Conservation (phyloP, 2,888 invertebrate genomes). For the Nomada hirtipes region DNA sequence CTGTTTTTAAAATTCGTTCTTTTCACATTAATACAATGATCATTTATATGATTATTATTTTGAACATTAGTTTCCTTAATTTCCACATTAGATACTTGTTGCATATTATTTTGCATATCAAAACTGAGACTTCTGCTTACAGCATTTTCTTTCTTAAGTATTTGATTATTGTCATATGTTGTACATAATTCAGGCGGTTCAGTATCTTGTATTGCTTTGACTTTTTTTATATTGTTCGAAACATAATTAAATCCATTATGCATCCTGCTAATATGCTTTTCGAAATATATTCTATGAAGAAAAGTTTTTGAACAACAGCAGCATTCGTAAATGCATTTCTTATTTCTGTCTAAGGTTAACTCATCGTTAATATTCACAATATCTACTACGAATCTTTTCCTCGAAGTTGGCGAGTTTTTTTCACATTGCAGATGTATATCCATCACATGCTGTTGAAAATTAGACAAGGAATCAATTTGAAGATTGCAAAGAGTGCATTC, state of each 20-base stretch:
- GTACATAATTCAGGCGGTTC: not conserved
- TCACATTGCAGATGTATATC: slow-evolving; percentile 41
- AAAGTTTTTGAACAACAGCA: slow-evolving; percentile 37
- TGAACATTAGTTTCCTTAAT: not conserved
- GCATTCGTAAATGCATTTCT: slow-evolving; percentile 22
- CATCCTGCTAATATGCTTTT: not conserved
- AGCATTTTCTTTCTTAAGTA: not conserved
- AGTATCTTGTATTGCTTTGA: not conserved
- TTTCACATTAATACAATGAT: slow-evolving; percentile 3
- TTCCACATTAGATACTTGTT: not conserved
- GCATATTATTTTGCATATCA: not conserved
- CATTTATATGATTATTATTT: slow-evolving; percentile 1
- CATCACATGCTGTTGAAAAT: slow-evolving; percentile 47
- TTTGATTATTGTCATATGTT: not conserved
- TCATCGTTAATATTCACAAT: slow-evolving; percentile 5
- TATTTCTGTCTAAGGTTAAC: not conserved
- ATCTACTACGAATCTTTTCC: slow-evolving; percentile 1
- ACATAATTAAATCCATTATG: not conserved
- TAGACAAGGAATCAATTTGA: slow-evolving; percentile 29
- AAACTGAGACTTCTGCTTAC: not conserved
- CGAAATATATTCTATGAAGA: not conserved
- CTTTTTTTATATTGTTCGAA: too few species aligned
- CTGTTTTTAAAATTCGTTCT: slow-evolving; percentile 7
- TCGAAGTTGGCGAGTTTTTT: not conserved
- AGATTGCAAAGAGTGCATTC: slow-evolving; percentile 46